Evolutionary conservation across 2,888 invertebrate species (phyloP).

Genomic region (Onchidella celtica): DNA sequence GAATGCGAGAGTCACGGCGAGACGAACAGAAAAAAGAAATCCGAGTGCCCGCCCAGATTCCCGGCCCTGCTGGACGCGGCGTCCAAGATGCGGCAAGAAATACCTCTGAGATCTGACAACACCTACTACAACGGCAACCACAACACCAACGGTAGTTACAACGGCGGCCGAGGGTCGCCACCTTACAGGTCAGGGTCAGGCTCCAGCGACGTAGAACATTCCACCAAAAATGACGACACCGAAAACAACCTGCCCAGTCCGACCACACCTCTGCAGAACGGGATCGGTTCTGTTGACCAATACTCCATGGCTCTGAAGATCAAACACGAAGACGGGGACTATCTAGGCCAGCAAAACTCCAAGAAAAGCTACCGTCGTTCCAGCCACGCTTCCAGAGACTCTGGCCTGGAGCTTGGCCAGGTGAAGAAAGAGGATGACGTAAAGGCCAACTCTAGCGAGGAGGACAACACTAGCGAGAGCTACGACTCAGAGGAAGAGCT

Average conservation of each 20-base stretch:
- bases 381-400: constrained; percentile 4
- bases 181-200: constrained; percentile 28
- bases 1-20: constrained; percentile 30
- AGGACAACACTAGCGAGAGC: constrained; percentile 37
- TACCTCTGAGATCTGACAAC: constrained; percentile 31
- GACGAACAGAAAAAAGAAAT: constrained; percentile 18
- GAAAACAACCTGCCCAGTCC: constrained; percentile 12
- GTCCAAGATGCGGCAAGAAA: constrained; percentile 44
- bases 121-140: background rate
- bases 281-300: background rate
- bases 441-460: constrained; percentile 14
- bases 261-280: constrained; percentile 21
- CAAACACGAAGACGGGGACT: constrained; percentile 15
- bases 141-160: constrained; percentile 9
- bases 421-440: constrained; percentile 16
- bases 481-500: constrained; percentile 46
- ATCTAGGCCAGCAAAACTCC: background rate
- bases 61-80: constrained; percentile 46
- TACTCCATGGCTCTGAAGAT: constrained; percentile 14
- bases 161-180: background rate
- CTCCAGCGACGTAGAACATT: constrained; percentile 45
- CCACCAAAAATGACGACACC: constrained; percentile 42
- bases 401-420: constrained; percentile 42
- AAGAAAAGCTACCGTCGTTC: background rate
- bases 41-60: constrained; percentile 37